Evolutionary conservation across 1,140 invertebrate species (phyloP), one percentile per base, ranked within the genome.

Genomic region (Cryptotermes secundus): DNA sequence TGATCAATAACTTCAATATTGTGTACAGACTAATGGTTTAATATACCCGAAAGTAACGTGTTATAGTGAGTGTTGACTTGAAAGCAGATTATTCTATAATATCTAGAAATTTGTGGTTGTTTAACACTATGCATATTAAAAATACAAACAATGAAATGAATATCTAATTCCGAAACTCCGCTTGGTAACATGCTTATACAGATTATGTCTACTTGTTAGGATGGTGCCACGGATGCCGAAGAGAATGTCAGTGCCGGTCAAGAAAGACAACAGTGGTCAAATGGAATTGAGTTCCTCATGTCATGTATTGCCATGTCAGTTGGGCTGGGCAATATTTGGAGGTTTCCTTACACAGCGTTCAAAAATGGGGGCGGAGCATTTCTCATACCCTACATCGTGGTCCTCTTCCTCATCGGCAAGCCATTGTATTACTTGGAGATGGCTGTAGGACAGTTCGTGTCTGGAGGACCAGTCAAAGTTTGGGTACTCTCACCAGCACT

Each of bases 361-460:
- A 87, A 89, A 80, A 90, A 90, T 85, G 89, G 89, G 16, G 89
- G 88, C 19, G 92, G 92, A 36, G 91, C 92, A 34, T 93, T 93
- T 87, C 86, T 91, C 53, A 90, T 92, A 53, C 92, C 92, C 9
- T 93, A 93, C 86, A 85, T 93, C 35, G 87, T 92, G 24, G 91
- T 94, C 38, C 90, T 93, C 85, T 88, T 93, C 24, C 87, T 93
- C 49, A 90, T 93, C 84, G 92, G 92, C 31, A 90, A 91, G 84
- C 91, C 91, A 0, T 88, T 91, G 85, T 92, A 92, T 86, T 91
- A 90, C 86, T 87, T 92, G 87, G 91, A 92, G 83, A 87, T 87
- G 86, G 59, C 82, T 2, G 34, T 87, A n/a, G 86, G 86, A 19
- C 86, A 86, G 81, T 87, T 86, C 83, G 82, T 83, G 7, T 84